Conservation (phyloP, 1,140 invertebrate species). For the Bemisia tabaci region DNA sequence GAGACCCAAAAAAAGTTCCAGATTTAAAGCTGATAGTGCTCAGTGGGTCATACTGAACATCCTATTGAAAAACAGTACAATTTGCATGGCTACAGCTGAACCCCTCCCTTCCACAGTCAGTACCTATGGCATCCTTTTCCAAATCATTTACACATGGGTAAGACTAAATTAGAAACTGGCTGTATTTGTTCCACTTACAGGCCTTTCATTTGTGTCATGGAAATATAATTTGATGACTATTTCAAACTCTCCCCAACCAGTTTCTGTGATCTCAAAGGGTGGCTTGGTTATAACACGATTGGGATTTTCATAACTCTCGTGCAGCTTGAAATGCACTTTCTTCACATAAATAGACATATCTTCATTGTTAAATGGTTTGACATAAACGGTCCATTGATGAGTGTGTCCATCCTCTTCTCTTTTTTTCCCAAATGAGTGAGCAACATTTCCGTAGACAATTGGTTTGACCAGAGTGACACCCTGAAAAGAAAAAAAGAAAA, state of each 20-base stretch:
- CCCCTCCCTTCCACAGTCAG: too few relatives aligned
- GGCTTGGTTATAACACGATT: conserved; percentile 86
- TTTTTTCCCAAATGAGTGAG: conserved; percentile 91
- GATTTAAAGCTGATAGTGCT: too few relatives aligned
- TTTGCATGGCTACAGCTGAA: too few relatives aligned
- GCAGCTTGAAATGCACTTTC: conserved; percentile 94
- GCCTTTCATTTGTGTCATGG: conserved; percentile 88
- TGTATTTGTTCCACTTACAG: too few relatives aligned
- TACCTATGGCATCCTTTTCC: too few relatives aligned
- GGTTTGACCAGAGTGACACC: conserved; percentile 87
- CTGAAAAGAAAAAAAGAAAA: conserved; percentile 35
- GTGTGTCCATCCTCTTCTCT: conserved; percentile 98
- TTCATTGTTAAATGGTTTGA: conserved; percentile 86
- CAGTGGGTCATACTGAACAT: too few relatives aligned
- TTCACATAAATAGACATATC: conserved; percentile 93
- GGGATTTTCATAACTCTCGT: conserved; percentile 93
- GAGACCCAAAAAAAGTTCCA: too few relatives aligned
- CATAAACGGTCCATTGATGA: conserved; percentile 96
- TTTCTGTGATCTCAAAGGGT: conserved; percentile 95
- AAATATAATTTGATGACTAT: conserved; percentile 98
- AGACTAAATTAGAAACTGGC: too few relatives aligned
- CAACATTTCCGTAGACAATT: conserved; percentile 93
- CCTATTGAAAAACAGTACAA: too few relatives aligned
- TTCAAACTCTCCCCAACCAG: conserved; percentile 99
- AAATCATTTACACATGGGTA: too few relatives aligned